phyloP scores from a whole-genome alignment of 2,113 vertebrate genomes.

The Cochlearius cochlearius region DNA sequence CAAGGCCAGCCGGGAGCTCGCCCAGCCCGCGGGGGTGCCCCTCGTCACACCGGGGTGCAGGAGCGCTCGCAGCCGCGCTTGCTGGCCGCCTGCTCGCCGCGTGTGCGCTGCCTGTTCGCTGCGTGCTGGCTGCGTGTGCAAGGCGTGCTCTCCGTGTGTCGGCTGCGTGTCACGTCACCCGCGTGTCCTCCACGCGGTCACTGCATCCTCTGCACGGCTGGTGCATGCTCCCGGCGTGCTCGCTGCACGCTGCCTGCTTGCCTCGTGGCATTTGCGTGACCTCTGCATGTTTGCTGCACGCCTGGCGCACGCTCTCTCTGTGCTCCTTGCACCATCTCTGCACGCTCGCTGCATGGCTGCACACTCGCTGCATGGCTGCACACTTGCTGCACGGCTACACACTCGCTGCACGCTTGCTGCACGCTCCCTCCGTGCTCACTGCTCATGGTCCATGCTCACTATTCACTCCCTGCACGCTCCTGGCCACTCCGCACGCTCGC shows the following conservation, averaged over 20 bases:
- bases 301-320: no score
- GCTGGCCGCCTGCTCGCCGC: not conserved
- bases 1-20: not conserved
- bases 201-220: fast-evolving
- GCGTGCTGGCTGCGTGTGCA: fast-evolving
- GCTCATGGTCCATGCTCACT: not conserved
- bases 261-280: no score
- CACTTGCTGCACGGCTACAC: fast-evolving
- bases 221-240: fast-evolving
- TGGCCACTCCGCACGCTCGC: not conserved
- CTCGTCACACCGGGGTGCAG: not conserved
- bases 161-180: fast-evolving
- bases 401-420: not conserved
- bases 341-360: fast-evolving
- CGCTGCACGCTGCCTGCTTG: not conserved
- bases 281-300: not conserved
- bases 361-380: not conserved
- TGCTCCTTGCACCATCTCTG: no score
- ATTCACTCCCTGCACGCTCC: fast-evolving
- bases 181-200: fast-evolving
- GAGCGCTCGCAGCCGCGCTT: fast-evolving
- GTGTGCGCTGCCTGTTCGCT: not conserved
- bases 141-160: fast-evolving
- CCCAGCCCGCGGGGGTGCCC: not conserved
- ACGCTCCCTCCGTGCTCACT: not conserved